phyloP scores from a whole-genome alignment of 2,113 vertebrate genomes.

The Varanus komodoensis region DNA sequence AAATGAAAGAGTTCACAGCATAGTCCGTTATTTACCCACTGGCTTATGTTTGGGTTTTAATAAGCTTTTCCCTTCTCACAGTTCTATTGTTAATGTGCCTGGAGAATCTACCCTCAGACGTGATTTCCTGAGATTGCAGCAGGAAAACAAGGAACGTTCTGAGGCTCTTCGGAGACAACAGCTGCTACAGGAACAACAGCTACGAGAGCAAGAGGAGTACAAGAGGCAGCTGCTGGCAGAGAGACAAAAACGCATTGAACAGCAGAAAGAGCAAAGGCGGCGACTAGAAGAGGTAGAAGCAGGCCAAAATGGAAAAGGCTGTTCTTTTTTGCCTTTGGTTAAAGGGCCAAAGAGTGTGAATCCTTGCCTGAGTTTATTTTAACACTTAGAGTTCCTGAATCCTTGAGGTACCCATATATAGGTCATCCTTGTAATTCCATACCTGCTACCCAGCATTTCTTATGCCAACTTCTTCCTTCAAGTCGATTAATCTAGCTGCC shows the following conservation, averaged over 20 bases:
- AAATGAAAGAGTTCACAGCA: background rate
- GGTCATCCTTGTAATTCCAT: background rate
- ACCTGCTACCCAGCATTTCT: background rate
- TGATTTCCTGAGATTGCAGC: constrained; percentile 97
- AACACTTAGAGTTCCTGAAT: background rate
- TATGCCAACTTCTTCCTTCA: background rate
- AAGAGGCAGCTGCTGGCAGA: constrained; percentile 96
- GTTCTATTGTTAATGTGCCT: constrained; percentile 97
- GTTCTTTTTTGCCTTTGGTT: background rate
- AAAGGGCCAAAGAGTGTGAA: background rate
- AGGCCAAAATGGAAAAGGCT: background rate
- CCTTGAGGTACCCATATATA: background rate
- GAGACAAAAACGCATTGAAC: constrained; percentile 95
- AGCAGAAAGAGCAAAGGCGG: constrained; percentile 96
- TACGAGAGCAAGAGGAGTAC: constrained; percentile 97
- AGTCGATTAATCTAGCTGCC: background rate
- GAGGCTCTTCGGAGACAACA: constrained; percentile 96
- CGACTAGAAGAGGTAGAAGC: constrained; percentile 92
- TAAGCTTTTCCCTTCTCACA: constrained; percentile 59
- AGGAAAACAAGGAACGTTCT: constrained; percentile 98
- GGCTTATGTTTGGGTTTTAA: constrained; percentile 3
- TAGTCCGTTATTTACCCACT: background rate
- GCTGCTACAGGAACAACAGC: constrained; percentile 96
- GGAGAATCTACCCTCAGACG: constrained; percentile 96
- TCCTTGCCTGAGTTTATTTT: background rate